Conservation (phyloP, 2,888 invertebrate genomes). For the Pandemis corylana region DNA sequence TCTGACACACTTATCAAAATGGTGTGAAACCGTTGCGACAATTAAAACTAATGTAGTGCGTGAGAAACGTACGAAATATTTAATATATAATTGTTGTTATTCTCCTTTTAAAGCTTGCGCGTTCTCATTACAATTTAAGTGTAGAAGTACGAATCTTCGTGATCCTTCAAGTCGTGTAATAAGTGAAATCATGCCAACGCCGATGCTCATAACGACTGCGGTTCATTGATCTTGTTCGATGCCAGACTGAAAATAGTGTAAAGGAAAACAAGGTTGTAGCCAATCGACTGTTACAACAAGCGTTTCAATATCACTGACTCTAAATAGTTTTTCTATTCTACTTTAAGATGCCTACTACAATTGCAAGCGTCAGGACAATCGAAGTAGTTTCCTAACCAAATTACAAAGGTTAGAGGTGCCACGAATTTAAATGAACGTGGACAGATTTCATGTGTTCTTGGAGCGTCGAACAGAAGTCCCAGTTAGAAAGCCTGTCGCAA, state of each 20-base stretch:
- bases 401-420: constrained; percentile 76
- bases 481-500: constrained; percentile 81
- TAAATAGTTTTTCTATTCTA: constrained; percentile 26
- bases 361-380: constrained; percentile 56
- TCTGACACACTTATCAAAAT: constrained; percentile 40
- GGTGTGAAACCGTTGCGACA: constrained; percentile 41
- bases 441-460: constrained; percentile 58
- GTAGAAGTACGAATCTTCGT: constrained; percentile 56
- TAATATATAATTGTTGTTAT: constrained; percentile 21
- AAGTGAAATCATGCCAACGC: constrained; percentile 74
- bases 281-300: constrained; percentile 69
- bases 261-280: constrained; percentile 74
- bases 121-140: constrained; percentile 21
- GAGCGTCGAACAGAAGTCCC: constrained; percentile 63
- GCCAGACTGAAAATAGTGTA: constrained; percentile 69
- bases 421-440: constrained; percentile 72
- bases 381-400: constrained; percentile 64
- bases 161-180: constrained; percentile 61
- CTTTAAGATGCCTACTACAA: constrained; percentile 52
- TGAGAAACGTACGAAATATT: constrained; percentile 37
- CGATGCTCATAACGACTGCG: constrained; percentile 66
- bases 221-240: constrained; percentile 70
- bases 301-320: constrained; percentile 63
- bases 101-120: constrained; percentile 26
- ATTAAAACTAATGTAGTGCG: constrained; percentile 36